Evolutionary conservation across 2,797 vertebrate species (phyloP), one percentile per base, ranked within the genome.

Genomic region (Hypotaenidia philippensis): DNA sequence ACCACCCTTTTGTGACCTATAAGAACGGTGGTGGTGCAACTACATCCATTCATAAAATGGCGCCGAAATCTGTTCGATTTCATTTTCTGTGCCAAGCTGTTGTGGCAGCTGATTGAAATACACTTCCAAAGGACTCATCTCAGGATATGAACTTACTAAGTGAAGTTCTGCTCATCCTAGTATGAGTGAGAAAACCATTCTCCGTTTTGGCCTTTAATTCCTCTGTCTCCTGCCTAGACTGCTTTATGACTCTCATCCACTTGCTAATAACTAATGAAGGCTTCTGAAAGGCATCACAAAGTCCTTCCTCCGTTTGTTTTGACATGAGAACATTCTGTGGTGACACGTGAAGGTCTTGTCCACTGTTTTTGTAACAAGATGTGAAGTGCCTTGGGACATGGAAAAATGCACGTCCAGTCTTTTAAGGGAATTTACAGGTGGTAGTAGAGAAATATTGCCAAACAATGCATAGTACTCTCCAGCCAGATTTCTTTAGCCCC

Each of bases 371-470:
- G 10, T 81, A 53, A n/a, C 25, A 34, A 87, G 38, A 18, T 72
- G 22, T 69, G 34, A 88, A 84, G 61, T 78, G 52, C 47, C 66
- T 91, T 44, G 23, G 47, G 65, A n/a, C 45, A 23, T 6, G 6
- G 34, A 14, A 53, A 89, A 63, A 63, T 0, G 0, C 1, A 0
- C 26, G 36, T 40, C 32, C 21, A 53, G 23, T 21, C 40, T 76
- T 83, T 50, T 55, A 47, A 75, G 40, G n/a, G 52, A 83, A 6
- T 59, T 85, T 83, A 53, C 34, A 12, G n/a, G 9, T 44, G 13
- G 10, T 34, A 22, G 38, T 55, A 60, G 36, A 77, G 41, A 91
- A 93, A 55, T 55, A 16, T 15, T 69, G n/a, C 45, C 25, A 49
- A 87, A 60, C n/a, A 76, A 38, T 1, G 17, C 16, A 2, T 5